Evolutionary conservation across 2,888 invertebrate genomes (phyloP), one percentile per base, ranked within the genome.

Genomic region (Mimumesa dahlbomi): DNA sequence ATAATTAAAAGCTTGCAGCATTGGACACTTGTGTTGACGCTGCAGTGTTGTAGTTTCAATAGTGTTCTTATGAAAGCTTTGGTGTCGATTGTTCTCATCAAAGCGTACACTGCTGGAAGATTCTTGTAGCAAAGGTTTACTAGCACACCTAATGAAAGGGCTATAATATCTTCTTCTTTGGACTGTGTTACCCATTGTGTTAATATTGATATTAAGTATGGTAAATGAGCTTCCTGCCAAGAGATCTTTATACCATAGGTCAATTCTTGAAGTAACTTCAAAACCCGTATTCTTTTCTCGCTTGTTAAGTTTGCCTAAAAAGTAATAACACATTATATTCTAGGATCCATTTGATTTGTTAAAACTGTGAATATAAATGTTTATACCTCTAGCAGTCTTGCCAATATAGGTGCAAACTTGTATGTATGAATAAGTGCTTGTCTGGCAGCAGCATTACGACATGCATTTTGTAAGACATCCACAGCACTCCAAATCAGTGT

Each of bases 51-150:
- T 68, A 94, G 90, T 76, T 90, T 92, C 29, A 93, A 90, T 67
- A 94, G 90, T 77, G 92, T 92, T 42, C 92, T 91, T 36, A 94
- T 90, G 87, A 94, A 93, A 67, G 92, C 91, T 84, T 94, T 94
- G 0, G 93, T 92, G 79, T 95, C 94, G 0, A 95, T 93, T 4
- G 93, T 93, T 69, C 94, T 92, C 90, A 94, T 92, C 25, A 96
- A 90, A 0, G 94, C 92, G 82, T 95, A 94, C 38, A 95, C 91
- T 0, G 94, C 95, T 0, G 94, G 93, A 63, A 94, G 89, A 87
- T 96, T 96, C 75, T 94, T 94, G 83, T 95, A 94, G 86, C 95
- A 95, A 2, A 96, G 89, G 90, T 96, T 96, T 0, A 95, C 94
- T 0, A 96, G 88, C 11, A 95, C 93, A 0, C 94, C 94, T 0